These are phyloP conservation scores for Chouioia cunea DNA, from an alignment of 2,888 invertebrate genomes.

Conservation along the genomic window DNA sequence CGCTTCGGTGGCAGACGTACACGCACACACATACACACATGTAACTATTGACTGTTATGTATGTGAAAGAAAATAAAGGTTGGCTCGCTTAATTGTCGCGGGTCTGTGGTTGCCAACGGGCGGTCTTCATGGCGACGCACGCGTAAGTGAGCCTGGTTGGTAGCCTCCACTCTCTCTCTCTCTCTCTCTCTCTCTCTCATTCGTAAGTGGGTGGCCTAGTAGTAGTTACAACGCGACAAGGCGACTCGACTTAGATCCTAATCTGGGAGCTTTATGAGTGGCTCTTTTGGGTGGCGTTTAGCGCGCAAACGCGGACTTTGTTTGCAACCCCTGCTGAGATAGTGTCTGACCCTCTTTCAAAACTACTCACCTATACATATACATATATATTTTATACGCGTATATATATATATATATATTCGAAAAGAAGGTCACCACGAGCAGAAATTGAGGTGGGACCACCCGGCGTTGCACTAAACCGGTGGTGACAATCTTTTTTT, in stretches of 20 bases:
- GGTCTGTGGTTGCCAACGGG: conserved; percentile 50
- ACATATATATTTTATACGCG: too few species aligned
- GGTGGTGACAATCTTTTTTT: conserved; percentile 25
- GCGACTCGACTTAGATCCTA: conserved; percentile 60
- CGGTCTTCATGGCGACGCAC: conserved; percentile 43
- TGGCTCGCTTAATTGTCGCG: conserved; percentile 65
- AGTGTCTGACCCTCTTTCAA: too few species aligned
- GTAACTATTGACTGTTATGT: not conserved
- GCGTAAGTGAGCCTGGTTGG: too few species aligned
- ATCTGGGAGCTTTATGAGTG: conserved; percentile 61
- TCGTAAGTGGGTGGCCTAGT: too few species aligned
- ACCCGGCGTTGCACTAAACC: conserved; percentile 50
- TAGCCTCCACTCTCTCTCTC: too few species aligned
- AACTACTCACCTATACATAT: too few species aligned
- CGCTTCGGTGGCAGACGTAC: not conserved
- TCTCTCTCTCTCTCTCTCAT: too few species aligned
- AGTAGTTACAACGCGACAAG: too few species aligned
- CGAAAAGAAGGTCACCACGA: not conserved
- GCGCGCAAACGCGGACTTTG: too few species aligned
- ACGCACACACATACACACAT: too few species aligned
- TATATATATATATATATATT: too few species aligned
- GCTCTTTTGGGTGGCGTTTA: conserved; percentile 52
- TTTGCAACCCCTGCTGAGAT: too few species aligned
- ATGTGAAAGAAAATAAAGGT: conserved; percentile 55
- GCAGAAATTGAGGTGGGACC: conserved; percentile 30